Evolutionary conservation across 2,888 invertebrate species (phyloP).

Genomic region (Chloromyia formosa): DNA sequence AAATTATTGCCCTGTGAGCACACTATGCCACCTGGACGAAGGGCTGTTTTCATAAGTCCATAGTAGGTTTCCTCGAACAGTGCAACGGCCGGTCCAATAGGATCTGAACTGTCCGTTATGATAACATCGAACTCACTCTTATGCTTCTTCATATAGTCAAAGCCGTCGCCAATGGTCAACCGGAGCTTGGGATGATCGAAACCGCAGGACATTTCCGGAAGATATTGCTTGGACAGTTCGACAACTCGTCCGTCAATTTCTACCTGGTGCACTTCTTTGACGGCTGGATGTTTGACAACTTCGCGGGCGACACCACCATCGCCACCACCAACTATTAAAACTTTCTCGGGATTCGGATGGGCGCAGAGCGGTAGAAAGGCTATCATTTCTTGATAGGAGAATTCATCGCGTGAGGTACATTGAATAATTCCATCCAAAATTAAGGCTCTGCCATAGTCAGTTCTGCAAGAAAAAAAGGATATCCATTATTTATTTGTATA

Average conservation of each 20-base stretch:
- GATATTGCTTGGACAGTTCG: slow-evolving; percentile 84
- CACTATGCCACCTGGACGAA: slow-evolving; percentile 88
- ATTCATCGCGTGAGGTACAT: slow-evolving; percentile 95
- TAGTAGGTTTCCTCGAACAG: slow-evolving; percentile 80
- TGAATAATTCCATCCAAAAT: slow-evolving; percentile 97
- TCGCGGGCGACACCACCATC: slow-evolving; percentile 98
- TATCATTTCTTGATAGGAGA: slow-evolving; percentile 98
- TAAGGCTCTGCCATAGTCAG: slow-evolving; percentile 83
- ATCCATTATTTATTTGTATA: too few relatives aligned
- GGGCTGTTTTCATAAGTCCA: slow-evolving; percentile 81
- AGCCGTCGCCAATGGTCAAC: slow-evolving; percentile 90
- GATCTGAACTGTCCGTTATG: slow-evolving; percentile 98
- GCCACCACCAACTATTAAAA: slow-evolving; percentile 95
- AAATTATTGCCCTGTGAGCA: slow-evolving; percentile 89
- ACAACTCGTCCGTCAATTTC: slow-evolving; percentile 96
- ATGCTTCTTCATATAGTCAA: slow-evolving; percentile 90
- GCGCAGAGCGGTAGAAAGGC: slow-evolving; percentile 90
- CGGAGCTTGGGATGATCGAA: slow-evolving; percentile 84
- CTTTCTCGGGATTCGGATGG: slow-evolving; percentile 90
- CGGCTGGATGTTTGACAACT: slow-evolving; percentile 89
- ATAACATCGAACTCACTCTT: slow-evolving; percentile 92
- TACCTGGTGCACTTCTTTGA: slow-evolving; percentile 87
- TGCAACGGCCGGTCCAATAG: slow-evolving; percentile 81
- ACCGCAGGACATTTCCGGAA: slow-evolving; percentile 91
- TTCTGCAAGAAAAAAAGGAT: slow-evolving; percentile 63